Evolutionary conservation across 2,888 invertebrate species (phyloP), one percentile per base, ranked within the genome.

Genomic region (Mesorhabditis belari): DNA sequence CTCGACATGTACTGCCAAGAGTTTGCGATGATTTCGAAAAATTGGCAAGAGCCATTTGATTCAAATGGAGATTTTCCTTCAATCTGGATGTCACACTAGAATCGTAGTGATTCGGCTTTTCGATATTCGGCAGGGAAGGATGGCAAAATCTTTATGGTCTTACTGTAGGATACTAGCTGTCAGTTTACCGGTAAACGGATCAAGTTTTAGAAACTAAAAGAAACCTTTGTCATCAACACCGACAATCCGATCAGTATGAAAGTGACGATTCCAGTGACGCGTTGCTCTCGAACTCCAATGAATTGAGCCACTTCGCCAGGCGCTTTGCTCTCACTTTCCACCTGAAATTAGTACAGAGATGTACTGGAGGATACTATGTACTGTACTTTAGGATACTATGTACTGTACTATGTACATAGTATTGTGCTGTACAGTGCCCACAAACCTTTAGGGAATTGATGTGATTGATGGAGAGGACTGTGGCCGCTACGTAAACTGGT

Each of bases 301-400:
- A 96, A 95, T 81, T 90, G 91, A 0, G 95, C 93, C 76, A 91
- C 91, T 82, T 98, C 96, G 64, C 96, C 95, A 0, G 96, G 96
- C 2, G 95, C 95, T 6, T 93, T 90, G 82, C 92, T 91, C 83
- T 94, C 92, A 0, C 93, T 93, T 83, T 96, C 94, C 70, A 91
- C 85, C 84, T 92, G 55, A 12, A 58, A 51, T 19, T 19, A 2
- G n/a, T 12, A 44, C n/a, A n/a, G 12, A n/a, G 9, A 51, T 23
- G 21, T 23, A 23, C 12, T 51, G 23, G 19, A 51, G 52, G 12
- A 51, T n/a, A 44, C n/a, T 44, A 12, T n/a, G 21, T 51, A 23
- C 17, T 12, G 12, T 23, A 51, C 21, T 51, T 19, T 35, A 35
- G 44, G 44, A 35, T 17, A 35, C n/a, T 1, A n/a, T n/a, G n/a